These are phyloP conservation scores for Thamnophis sirtalis DNA, from an alignment of 2,113 vertebrate species.

Conservation along the genomic window DNA sequence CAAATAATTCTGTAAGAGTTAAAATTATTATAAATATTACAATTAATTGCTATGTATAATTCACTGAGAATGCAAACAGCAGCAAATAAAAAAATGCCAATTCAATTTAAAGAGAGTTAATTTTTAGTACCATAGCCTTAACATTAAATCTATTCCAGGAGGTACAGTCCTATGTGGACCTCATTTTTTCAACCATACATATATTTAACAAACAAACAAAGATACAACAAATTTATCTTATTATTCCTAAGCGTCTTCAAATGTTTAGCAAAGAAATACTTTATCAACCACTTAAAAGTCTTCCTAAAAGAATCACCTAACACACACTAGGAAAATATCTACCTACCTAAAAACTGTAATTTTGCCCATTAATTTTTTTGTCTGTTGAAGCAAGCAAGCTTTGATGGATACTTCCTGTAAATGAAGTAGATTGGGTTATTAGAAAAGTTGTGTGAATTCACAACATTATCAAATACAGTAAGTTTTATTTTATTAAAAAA, in stretches of 20 bases:
- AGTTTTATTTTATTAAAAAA: conserved; percentile 1
- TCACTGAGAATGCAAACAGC: background rate
- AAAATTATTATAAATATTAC: background rate
- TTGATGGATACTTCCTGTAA: conserved; percentile 49
- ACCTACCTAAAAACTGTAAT: conserved; percentile 56
- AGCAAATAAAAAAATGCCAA: background rate
- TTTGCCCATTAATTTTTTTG: conserved; percentile 63
- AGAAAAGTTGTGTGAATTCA: conserved; percentile 16
- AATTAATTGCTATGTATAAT: background rate
- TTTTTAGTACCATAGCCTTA: background rate
- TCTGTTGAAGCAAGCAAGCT: conserved; percentile 55
- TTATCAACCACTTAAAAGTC: conserved; percentile 7
- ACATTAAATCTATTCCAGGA: background rate
- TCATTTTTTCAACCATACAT: background rate
- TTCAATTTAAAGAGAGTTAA: background rate
- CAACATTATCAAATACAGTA: conserved; percentile 11
- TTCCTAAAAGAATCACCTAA: conserved; percentile 23
- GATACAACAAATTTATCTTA: background rate
- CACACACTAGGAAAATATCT: conserved; percentile 39
- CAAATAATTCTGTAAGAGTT: background rate
- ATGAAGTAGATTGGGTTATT: conserved; percentile 49
- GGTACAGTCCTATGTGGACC: background rate
- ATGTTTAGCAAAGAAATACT: conserved; percentile 13
- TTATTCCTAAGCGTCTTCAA: background rate
- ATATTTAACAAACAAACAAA: background rate